Evolutionary conservation across 2,888 invertebrate species (phyloP).

Genomic region (Saturnia pavonia): DNA sequence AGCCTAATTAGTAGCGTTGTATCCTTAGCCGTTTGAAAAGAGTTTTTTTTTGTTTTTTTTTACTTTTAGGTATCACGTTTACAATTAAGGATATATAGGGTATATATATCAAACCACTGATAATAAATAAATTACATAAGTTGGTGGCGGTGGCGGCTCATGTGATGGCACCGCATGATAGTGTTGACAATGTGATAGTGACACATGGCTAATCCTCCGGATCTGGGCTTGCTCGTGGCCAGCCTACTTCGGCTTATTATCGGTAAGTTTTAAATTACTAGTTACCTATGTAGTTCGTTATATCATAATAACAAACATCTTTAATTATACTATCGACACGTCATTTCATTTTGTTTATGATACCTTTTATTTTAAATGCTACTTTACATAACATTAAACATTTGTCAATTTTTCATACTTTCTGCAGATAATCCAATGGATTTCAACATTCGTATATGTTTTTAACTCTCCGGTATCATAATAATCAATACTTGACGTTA

Average conservation of each 20-base stretch:
- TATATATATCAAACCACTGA: not conserved
- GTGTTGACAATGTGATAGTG: slow-evolving; percentile 57
- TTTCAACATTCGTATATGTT: not conserved
- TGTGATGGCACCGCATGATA: slow-evolving; percentile 63
- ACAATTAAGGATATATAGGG: not conserved
- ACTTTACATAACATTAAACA: too few species aligned
- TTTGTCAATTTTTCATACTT: not conserved
- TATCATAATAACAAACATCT: not conserved
- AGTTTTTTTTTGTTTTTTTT: too few species aligned
- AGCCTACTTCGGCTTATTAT: slow-evolving; percentile 84
- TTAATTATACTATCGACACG: too few species aligned
- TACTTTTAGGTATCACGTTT: too few species aligned
- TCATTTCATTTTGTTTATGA: too few species aligned
- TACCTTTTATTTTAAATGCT: too few species aligned
- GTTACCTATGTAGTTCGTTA: not conserved
- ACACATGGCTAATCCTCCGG: slow-evolving; percentile 83
- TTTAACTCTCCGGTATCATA: not conserved
- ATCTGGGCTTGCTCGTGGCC: slow-evolving; percentile 82
- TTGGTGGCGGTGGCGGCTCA: slow-evolving; percentile 37
- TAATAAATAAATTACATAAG: not conserved
- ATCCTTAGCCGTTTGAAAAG: too few species aligned
- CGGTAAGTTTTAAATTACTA: slow-evolving; percentile 71
- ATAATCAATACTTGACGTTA: not conserved
- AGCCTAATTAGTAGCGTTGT: too few species aligned
- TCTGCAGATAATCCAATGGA: not conserved